Evolutionary conservation across 2,113 vertebrate genomes (phyloP), one percentile per base, ranked within the genome.

Genomic region (Syrrhaptes paradoxus): DNA sequence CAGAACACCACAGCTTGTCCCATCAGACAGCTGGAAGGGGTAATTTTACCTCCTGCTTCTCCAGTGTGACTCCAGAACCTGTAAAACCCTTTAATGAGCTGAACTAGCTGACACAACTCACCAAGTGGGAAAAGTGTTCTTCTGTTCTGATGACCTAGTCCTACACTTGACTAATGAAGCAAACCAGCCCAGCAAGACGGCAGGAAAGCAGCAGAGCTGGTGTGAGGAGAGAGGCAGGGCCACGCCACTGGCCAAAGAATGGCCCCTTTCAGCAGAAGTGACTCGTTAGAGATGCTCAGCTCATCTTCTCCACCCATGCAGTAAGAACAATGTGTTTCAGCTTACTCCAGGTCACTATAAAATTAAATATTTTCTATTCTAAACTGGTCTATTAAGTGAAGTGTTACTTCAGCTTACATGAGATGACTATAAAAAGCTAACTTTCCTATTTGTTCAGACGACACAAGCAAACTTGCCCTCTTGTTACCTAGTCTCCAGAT

Each of bases 111-210:
- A 85, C 41, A 72, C 31, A 68, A 9, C 45, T 54, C 58, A 52
- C 4, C 1, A 57, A 41, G n/a, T 0, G 0, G n/a, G 49, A 63
- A 52, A 11, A 32, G 19, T 4, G 13, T 10, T 71, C 48, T 52
- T 55, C 57, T 48, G 17, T 43, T 68, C n/a, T 75, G 52, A 90
- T 36, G 62, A 45, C 68, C 59, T 34, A 46, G 13, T 32, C 20
- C 36, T 26, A 4, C 4, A 36, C 36, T n/a, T 36, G 63, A 55
- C 36, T 65, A 65, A 76, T n/a, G 51, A 83, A 41, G 9, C 67
- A 80, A 87, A 70, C 36, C 71, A 83, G 90, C 36, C 76, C 75
- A 58, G 36, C 82, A 73, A 79, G 41, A 25, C 17, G 72, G 32
- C 72, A 86, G 87, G 57, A 90, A 72, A 74, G n/a, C 3, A 3